phyloP scores from a whole-genome alignment of 1,140 invertebrate genomes.

The Diachasma alloeum region DNA sequence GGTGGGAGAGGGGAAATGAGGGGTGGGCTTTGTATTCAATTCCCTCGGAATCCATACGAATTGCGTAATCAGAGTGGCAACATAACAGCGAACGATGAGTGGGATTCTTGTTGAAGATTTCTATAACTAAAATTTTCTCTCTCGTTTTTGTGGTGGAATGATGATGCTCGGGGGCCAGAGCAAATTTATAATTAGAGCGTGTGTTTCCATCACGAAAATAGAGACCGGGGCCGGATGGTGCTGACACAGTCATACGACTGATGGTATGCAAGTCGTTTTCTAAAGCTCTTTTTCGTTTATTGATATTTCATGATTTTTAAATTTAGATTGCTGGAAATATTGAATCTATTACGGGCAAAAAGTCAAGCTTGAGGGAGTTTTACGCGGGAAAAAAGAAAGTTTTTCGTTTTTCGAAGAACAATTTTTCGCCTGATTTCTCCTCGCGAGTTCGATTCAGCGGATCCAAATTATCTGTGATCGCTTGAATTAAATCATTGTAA shows the following conservation, averaged over 20 bases:
- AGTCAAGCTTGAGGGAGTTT: too few relatives aligned
- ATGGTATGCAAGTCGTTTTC: conserved; percentile 13
- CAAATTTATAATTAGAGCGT: conserved; percentile 57
- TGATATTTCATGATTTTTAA: neutral
- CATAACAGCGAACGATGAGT: neutral
- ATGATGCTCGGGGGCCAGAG: conserved; percentile 3
- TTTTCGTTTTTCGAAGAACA: too few relatives aligned
- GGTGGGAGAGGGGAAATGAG: neutral
- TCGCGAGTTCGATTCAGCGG: too few relatives aligned
- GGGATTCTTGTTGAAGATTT: neutral
- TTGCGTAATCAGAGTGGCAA: neutral
- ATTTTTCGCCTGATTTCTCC: too few relatives aligned
- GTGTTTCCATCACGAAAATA: conserved; percentile 60
- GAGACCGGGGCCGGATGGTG: conserved; percentile 48
- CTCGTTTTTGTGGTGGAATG: neutral
- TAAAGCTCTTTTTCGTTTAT: neutral
- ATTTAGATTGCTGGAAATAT: neutral
- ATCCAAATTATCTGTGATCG: too few relatives aligned
- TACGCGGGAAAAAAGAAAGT: too few relatives aligned
- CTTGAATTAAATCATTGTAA: too few relatives aligned
- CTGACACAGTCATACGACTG: conserved; percentile 22
- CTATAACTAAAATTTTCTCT: neutral
- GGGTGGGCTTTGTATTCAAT: too few relatives aligned
- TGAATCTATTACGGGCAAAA: neutral
- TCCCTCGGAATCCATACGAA: neutral